Percentiles rank a stretch among this genome's conserved stretches.
These are phyloP conservation scores for Anarsia innoxiella DNA, from an alignment of 2,888 invertebrate genomes.

Conservation along the genomic window DNA sequence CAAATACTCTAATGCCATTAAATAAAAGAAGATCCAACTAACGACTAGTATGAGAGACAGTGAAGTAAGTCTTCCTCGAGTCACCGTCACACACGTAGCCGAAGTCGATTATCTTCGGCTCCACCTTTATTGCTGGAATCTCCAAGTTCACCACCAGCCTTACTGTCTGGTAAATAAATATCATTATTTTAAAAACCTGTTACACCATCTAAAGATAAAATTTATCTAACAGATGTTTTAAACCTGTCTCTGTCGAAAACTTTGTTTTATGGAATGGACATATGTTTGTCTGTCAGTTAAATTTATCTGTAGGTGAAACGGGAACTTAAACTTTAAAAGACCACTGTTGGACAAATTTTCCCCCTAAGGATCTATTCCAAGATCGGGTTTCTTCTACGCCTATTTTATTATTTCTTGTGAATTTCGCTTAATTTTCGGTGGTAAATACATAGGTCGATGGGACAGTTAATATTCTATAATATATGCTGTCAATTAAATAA, in stretches of 20 bases:
- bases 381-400: not conserved
- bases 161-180: conserved; percentile 30
- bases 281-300: too few species aligned
- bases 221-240: too few species aligned
- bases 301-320: conserved; percentile 17
- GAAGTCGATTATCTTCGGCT: conserved; percentile 39
- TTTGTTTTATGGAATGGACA: too few species aligned
- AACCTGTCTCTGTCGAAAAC: too few species aligned
- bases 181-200: too few species aligned
- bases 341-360: too few species aligned
- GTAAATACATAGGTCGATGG: too few species aligned
- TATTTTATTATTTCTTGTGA: too few species aligned
- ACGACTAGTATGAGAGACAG: conserved; percentile 49
- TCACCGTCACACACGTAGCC: conserved; percentile 45
- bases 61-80: conserved; percentile 43
- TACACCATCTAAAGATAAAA: too few species aligned
- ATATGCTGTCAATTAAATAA: not conserved
- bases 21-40: conserved; percentile 22
- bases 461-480: not conserved
- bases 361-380: not conserved
- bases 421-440: too few species aligned
- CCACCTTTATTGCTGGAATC: conserved; percentile 32
- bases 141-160: conserved; percentile 42
- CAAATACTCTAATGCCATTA: too few species aligned
- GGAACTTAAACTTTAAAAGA: not conserved